Base-by-base conservation (phyloP, 2,113 vertebrate genomes). In the Brachyistius frenatus region DNA sequence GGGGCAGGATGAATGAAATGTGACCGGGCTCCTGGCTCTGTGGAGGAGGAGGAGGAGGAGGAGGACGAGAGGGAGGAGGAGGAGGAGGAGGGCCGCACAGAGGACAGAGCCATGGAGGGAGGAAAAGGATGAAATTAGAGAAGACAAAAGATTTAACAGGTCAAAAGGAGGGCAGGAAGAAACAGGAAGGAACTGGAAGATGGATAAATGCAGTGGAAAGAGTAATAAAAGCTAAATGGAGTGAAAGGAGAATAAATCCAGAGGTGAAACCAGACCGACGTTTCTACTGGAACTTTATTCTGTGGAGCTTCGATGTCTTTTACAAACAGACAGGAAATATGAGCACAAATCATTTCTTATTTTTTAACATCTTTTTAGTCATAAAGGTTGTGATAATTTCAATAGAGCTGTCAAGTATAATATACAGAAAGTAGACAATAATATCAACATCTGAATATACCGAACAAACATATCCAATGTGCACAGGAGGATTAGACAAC, bases 1-100 rank as follows among this genome's bases (percentile, higher is more conserved):
- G 33, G 60, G 71, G 65, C 39, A 7, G 57, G 44, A 47, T 46
- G 58, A 66, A 75, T 67, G 80, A 80, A 50, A 57, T 33, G 67
- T 36, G 55, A 47, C 69, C 15, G 30, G 1, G 30, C 65, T 78
- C 62, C 49, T 61, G 41, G 8, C 39, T 33, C 2, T 35, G 41
- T 6, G 15, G 50, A 32, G 23, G 55, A 61, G 63, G 63, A 78
- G 16, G 39, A 10, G 7, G 32, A 50, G 56, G 39, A 36, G 50
- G 23, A 52, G 13, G 23, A 23, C 0, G 7, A 5, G 44, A 4
- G 5, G 44, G 44, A 46, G 44, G 47, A 62, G 80, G 47, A 64
- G 37, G 80, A 55, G 52, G 7, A 41, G 44, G n/a, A 31, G 7
- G 13, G 5, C 44, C 32, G 58, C 23, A 66, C 11, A 2, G 44